Percentiles rank a stretch among this genome's conserved stretches.
Evolutionary conservation across 2,113 vertebrate genomes (phyloP).

Genomic region (Hystrix brachyura): DNA sequence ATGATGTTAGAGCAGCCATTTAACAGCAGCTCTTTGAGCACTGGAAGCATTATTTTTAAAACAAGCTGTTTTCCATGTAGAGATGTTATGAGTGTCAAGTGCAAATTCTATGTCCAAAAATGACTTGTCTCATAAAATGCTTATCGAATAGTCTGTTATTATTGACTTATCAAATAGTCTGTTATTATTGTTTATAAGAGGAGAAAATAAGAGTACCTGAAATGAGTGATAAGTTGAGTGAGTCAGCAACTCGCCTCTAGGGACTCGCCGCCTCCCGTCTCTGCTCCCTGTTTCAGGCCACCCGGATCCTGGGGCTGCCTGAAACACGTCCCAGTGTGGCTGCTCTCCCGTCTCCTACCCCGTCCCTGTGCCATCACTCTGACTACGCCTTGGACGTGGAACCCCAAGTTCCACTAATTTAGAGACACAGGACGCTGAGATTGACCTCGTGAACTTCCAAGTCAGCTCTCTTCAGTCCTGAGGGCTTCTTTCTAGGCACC

Average conservation of each 20-base stretch:
- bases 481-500: neutral
- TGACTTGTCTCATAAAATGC: neutral
- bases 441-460: neutral
- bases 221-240: conserved; percentile 18
- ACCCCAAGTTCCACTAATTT: neutral
- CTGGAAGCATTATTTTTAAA: neutral
- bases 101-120: neutral
- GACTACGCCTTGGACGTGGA: neutral
- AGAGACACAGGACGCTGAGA: neutral
- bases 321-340: neutral
- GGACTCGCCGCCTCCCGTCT: neutral
- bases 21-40: neutral
- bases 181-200: conserved; percentile 29
- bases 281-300: neutral
- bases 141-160: neutral
- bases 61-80: neutral
- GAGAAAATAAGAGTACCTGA: conserved; percentile 24
- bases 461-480: neutral
- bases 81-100: conserved; percentile 5
- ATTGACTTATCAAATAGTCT: neutral
- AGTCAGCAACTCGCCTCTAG: neutral
- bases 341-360: fast-evolving
- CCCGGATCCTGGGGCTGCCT: neutral
- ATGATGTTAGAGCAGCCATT: neutral
- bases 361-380: neutral